Evolutionary conservation across 2,797 vertebrate species (phyloP), one percentile per base, ranked within the genome.

Genomic region (Pseudochromis fuscus): DNA sequence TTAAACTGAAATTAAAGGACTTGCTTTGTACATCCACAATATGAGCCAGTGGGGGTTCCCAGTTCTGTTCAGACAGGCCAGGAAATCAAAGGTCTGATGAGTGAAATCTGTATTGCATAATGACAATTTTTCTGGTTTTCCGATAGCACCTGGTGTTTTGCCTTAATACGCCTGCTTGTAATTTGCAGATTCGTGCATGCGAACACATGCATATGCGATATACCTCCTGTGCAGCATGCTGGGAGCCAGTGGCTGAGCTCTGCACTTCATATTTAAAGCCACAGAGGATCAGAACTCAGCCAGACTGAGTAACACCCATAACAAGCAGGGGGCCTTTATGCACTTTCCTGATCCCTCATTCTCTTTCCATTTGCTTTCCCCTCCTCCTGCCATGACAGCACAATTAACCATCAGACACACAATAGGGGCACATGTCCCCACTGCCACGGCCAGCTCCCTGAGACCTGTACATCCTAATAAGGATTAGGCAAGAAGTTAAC

Each of bases 401-500:
- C 94, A 93, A 94, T 92, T 93, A 93, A 88, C 93, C 91, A 92
- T 91, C 87, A 83, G 86, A 81, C 75, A 74, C 88, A 93, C 93
- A 94, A 94, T 88, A 69, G 90, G 85, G 91, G 89, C 91, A 91
- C 93, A 92, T 92, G 91, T 91, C 91, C 91, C 90, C 73, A 44
- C 73, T 81, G 91, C 86, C 84, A 66, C 68, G 49, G 67, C 76
- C 71, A 56, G 79, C 87, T 88, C 90, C 86, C 88, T 85, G 84
- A 81, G 85, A 90, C 91, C 90, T 90, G 86, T 75, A 87, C 86
- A 83, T 86, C 89, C 89, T 93, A 94, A 94, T 94, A 93, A 92
- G 93, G 94, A 95, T 95, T 95, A 95, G 89, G 77, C 82, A 74
- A 91, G 89, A 94, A 94, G 93, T 95, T 94, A 94, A 94, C 92